A percentile compares a stretch with the other conserved stretches of the same genome.
Conservation (phyloP, 1,140 invertebrate species). For the Drosophila ercepeae region DNA sequence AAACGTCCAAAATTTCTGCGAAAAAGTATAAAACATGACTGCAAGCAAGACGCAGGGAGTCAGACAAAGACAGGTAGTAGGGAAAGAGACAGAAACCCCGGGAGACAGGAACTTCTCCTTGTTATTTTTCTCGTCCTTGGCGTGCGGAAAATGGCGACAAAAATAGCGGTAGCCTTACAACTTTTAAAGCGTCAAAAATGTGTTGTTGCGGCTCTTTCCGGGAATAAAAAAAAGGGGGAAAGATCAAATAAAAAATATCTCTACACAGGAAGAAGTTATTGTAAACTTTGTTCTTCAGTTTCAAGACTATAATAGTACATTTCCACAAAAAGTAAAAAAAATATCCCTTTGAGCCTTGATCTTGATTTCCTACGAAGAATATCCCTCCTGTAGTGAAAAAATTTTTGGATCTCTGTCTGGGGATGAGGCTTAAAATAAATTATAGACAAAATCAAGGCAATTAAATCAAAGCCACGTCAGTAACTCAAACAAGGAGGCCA, state of each 20-base stretch:
- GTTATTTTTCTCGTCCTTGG: constrained; percentile 36
- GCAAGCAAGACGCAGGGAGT: not conserved
- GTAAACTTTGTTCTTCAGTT: not conserved
- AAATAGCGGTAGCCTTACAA: constrained; percentile 38
- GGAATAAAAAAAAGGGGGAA: not conserved
- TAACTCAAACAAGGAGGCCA: constrained; percentile 68
- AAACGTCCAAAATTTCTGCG: constrained; percentile 24
- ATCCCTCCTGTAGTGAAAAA: too few species aligned
- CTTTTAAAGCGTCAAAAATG: constrained; percentile 75
- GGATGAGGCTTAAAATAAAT: constrained; percentile 65
- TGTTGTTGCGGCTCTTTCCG: constrained; percentile 39
- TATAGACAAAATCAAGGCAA: constrained; percentile 74
- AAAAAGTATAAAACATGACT: constrained; percentile 54
- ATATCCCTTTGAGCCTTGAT: too few species aligned
- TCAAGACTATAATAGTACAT: not conserved
- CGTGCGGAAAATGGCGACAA: constrained; percentile 65
- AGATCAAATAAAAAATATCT: constrained; percentile 54
- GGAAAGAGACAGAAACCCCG: not conserved
- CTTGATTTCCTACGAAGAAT: too few species aligned
- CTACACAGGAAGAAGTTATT: constrained; percentile 6
- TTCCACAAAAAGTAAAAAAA: too few species aligned
- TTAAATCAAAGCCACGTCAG: constrained; percentile 78
- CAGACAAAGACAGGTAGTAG: not conserved
- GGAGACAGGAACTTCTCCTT: constrained; percentile 30
- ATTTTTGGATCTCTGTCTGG: not conserved